Percentiles rank a stretch among this genome's conserved stretches.
phyloP scores from a whole-genome alignment of 2,888 invertebrate species.

The Drosophila barbarae region DNA sequence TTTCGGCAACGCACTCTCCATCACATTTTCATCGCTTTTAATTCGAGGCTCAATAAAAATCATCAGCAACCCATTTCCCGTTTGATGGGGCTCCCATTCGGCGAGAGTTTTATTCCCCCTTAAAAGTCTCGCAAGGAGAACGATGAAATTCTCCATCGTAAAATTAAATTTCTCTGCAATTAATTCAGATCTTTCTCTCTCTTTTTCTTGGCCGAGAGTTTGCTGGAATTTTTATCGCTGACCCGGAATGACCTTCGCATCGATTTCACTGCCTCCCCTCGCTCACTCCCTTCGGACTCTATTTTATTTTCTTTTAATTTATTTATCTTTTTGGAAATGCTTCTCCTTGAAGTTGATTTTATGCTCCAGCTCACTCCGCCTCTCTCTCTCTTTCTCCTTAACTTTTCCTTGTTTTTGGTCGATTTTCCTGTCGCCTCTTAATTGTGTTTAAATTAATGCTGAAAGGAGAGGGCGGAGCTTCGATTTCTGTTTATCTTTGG shows the following conservation, averaged over 20 bases:
- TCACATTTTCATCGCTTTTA: constrained; percentile 23
- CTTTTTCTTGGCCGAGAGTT: constrained; percentile 4
- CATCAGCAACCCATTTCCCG: constrained; percentile 27
- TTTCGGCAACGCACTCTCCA: constrained; percentile 18
- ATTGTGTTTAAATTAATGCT: constrained; percentile 40
- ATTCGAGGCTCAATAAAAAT: constrained; percentile 31
- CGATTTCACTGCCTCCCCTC: constrained; percentile 28
- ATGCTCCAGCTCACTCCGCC: constrained; percentile 12
- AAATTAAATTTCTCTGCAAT: constrained; percentile 42
- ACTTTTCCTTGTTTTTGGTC: constrained; percentile 14
- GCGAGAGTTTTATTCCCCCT: constrained; percentile 23
- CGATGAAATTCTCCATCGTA: constrained; percentile 29
- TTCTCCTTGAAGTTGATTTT: constrained; percentile 27
- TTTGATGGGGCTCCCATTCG: constrained; percentile 25
- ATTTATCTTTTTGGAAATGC: constrained; percentile 31
- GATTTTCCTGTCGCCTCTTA: constrained; percentile 38
- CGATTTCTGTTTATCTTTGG: constrained; percentile 40
- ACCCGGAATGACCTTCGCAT: constrained; percentile 37
- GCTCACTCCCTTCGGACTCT: too few relatives aligned
- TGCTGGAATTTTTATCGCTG: constrained; percentile 40
- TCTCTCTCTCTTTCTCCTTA: not conserved
- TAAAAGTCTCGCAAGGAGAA: constrained; percentile 18
- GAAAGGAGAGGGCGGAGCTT: constrained; percentile 4
- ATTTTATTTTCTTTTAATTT: constrained; percentile 40
- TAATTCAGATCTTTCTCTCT: constrained; percentile 36